Base-by-base conservation (phyloP, 1,140 invertebrate species). In the Monochamus saltuarius region DNA sequence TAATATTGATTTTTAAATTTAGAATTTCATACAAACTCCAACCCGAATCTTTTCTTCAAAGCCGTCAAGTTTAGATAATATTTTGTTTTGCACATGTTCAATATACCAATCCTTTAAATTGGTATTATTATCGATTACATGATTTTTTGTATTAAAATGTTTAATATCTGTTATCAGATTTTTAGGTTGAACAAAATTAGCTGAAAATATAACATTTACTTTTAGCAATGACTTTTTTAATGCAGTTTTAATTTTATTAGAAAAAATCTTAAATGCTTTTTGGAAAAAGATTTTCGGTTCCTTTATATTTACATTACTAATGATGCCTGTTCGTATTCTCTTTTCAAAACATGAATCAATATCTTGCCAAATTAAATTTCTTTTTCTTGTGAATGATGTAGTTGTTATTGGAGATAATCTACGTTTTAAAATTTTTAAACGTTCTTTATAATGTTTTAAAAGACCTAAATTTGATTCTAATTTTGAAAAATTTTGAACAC, bases 1-100 rank as follows among this genome's bases (percentile, higher is more conserved):
- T 59, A 0, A 43, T 16, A 43, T 62, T 65, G n/a, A 65, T 39
- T 54, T 49, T 49, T 35, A 74, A 58, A 51, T 73, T 61, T 13
- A 67, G 36, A 13, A 75, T 73, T 62, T 45, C 19, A 34, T 7
- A 42, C 59, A 77, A 59, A 3, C 69, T 45, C 74, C 73, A 78
- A 29, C 74, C 75, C 54, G 56, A 64, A 51, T 75, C 72, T 45
- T 61, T 56, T 47, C 73, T 69, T 56, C 70, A 51, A 63, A 76
- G 71, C 53, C 72, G 69, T 43, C 63, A 35, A 69, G 55, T 56
- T 69, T 53, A 9, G 8, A 40, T 57, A 64, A 52, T 22, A 66
- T 49, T 49, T 46, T 40, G 36, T 61, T 36, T 14, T 22, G 17
- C 37, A 67, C 34, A 40, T 61, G 39, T 40, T 57, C 34, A 19